phyloP scores from a whole-genome alignment of 2,113 vertebrate genomes.

The Bos indicus region DNA sequence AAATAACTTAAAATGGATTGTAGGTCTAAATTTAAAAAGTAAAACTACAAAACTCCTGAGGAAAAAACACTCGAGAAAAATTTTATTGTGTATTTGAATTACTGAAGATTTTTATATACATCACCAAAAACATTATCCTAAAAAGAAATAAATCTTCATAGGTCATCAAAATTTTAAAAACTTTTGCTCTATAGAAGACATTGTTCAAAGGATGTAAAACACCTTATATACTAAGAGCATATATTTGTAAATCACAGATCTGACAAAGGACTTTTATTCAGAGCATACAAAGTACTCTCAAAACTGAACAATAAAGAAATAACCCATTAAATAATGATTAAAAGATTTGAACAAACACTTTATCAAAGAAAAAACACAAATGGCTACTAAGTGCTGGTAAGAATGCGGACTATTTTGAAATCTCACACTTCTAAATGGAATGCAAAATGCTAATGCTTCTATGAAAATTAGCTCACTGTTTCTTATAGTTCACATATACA shows the following conservation, averaged over 20 bases:
- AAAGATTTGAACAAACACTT: neutral
- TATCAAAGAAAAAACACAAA: neutral
- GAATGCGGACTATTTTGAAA: neutral
- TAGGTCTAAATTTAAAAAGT: neutral
- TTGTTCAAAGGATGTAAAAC: neutral
- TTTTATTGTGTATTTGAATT: neutral
- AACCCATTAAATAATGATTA: neutral
- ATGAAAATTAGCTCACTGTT: neutral
- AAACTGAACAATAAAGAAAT: neutral
- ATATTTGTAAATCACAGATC: neutral
- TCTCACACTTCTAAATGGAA: neutral
- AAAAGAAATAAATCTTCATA: neutral
- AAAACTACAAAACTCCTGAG: neutral
- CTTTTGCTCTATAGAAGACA: neutral
- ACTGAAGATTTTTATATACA: neutral
- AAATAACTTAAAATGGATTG: neutral
- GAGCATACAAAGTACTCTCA: neutral
- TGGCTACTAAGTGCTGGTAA: neutral
- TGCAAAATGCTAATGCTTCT: neutral
- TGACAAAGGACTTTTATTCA: neutral
- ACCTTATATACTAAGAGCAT: neutral
- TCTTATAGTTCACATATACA: neutral
- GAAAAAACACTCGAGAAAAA: neutral
- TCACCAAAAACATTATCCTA: neutral
- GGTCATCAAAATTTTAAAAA: neutral